phyloP scores from a whole-genome alignment of 30 jellyfish, hydroid and myxozoan genomes.

The Rhopilema esculentum region DNA sequence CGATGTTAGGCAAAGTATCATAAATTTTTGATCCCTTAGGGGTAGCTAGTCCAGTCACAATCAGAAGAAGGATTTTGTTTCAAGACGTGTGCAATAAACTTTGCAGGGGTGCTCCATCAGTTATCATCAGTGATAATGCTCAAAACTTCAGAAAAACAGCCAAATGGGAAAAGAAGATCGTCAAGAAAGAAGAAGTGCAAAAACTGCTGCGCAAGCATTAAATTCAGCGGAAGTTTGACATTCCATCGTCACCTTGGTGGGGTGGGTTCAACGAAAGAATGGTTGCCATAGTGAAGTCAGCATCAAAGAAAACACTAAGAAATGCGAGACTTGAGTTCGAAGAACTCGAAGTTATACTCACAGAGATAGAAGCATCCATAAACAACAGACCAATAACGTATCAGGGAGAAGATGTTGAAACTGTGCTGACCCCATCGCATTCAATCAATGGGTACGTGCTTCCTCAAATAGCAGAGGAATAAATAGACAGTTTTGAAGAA shows the following conservation, averaged over 20 bases:
- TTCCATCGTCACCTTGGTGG: too few species aligned
- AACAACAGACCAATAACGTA: too few species aligned
- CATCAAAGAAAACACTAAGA: too few species aligned
- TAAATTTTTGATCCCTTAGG: conserved; percentile 49
- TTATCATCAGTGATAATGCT: conserved; percentile 33
- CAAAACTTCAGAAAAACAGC: conserved; percentile 12
- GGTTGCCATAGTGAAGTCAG: too few species aligned
- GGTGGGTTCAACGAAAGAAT: too few species aligned
- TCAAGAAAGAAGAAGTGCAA: conserved; percentile 1
- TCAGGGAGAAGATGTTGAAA: too few species aligned
- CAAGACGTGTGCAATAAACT: too few species aligned
- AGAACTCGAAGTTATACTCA: too few species aligned
- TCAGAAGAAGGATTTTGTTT: conserved; percentile 22
- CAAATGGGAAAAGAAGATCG: neutral
- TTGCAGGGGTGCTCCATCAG: too few species aligned
- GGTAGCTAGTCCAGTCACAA: conserved; percentile 24
- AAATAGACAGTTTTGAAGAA: neutral
- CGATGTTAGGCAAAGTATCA: conserved; percentile 11
- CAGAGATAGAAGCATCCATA: too few species aligned
- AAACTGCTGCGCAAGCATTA: neutral
- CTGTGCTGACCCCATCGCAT: too few species aligned
- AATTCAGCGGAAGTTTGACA: conserved; percentile 19
- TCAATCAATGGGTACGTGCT: neutral
- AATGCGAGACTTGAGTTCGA: too few species aligned
- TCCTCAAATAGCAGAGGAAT: conserved; percentile 5